Evolutionary conservation across 2,113 vertebrate species (phyloP), one percentile per base, ranked within the genome.

Genomic region (Odontophorus gujanensis): DNA sequence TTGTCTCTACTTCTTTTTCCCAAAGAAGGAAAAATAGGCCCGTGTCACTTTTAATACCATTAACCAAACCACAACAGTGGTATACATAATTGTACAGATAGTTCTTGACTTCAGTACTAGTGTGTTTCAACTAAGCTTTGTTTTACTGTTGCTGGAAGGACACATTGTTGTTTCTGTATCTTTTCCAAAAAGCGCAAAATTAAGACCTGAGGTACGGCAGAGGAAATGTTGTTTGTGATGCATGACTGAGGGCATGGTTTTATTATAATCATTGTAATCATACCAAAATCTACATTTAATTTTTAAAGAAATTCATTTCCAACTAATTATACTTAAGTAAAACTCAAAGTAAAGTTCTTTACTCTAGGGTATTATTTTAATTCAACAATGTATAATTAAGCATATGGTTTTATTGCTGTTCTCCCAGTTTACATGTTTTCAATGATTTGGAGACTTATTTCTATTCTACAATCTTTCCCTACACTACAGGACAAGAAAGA

Each of bases 371-470:
- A 32, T 34, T 48, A 10, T 77, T 96, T 94, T 89, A 93, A 87
- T 83, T 51, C 61, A 93, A 78, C 86, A 73, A 95, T 92, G 45
- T 87, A 94, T 94, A 96, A 65, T 62, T n/a, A 82, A 91, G 15
- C 4, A 65, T 8, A 36, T n/a, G 24, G 42, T 53, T 94, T 81
- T 92, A 42, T 91, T 91, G 50, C 28, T 68, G 9, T 92, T 92
- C 74, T 93, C 34, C 83, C 22, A 81, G 45, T 90, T 85, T 90
- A n/a, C n/a, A 81, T 43, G 30, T 73, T 96, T 94, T 94, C 85
- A 87, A 83, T 81, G 14, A 2, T 79, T 97, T 81, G 45, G 71
- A 55, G 40, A 74, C n/a, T n/a, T n/a, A 65, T 55, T 92, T 32
- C 26, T 89, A 12, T 87, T 95, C 50, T 90, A 32, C 90, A 67